Base-by-base conservation (phyloP, 2,797 vertebrate species). In the Manis javanica region DNA sequence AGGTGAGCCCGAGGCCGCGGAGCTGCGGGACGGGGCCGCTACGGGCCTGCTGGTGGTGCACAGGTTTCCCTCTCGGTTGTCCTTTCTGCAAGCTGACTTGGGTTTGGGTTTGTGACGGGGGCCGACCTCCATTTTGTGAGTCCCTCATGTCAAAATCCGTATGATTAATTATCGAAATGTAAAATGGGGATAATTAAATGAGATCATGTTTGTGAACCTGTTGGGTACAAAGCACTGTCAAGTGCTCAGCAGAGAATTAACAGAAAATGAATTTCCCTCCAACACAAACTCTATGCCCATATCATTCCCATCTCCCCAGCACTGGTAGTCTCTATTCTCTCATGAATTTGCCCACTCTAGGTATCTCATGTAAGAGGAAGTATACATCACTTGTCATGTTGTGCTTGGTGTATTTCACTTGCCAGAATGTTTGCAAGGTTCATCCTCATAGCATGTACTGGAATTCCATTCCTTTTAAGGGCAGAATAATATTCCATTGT, bases 21-120 rank as follows among this genome's bases (percentile, higher is more conserved):
- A 59, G 82, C 71, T 2, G 16, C 3, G 24, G 23, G 26, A 1
- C 39, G 21, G 5, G 46, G 46, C 46, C 46, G 46, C 46, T 11
- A 9, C 46, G 46, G 46, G 46, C 46, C 46, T 46, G 46, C 46
- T 46, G 46, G 46, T 2, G 46, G 46, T n/a, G 9, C 8, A 11
- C 5, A 5, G 69, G 12, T 7, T 39, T n/a, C 26, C 26, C 7
- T 37, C 31, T 10, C 59, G n/a, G 49, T 39, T 31, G 78, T 23
- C 61, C 10, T 0, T 1, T 16, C 39, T 11, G n/a, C 39, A 4
- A 39, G 21, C 53, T 6, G 23, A 6, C 13, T 15, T 21, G 13
- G 18, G 15, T 12, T 72, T 49, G 29, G 78, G 12, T 72, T 69
- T 37, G n/a, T 5, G 55, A 8, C 1, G 1, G 1, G 29, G n/a